A percentile compares a stretch with the other conserved stretches of the same genome.
Conservation (phyloP, 2,888 invertebrate genomes). For the Nasonia oneida region DNA sequence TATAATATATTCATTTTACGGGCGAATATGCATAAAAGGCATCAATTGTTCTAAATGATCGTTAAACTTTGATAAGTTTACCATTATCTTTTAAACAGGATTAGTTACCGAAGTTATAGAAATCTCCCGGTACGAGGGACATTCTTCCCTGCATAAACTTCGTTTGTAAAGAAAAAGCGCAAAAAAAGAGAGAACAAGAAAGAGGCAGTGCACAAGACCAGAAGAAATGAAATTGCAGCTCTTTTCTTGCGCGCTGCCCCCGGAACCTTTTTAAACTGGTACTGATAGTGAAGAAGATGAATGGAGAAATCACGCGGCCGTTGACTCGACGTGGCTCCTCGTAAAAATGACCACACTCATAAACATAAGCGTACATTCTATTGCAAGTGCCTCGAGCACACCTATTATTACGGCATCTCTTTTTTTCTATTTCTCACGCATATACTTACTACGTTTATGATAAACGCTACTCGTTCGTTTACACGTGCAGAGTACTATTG, state of each 20-base stretch:
- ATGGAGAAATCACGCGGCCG: constrained; percentile 67
- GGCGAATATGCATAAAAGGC: background rate
- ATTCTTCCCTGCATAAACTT: too few relatives aligned
- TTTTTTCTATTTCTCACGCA: background rate
- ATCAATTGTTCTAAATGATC: background rate
- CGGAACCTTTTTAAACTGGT: constrained; percentile 54
- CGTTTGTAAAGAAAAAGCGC: background rate
- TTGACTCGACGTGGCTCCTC: constrained; percentile 65
- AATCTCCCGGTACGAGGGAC: background rate
- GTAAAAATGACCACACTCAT: constrained; percentile 55
- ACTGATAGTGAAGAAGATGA: constrained; percentile 64
- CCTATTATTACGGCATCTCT: background rate
- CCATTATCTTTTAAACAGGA: too few relatives aligned
- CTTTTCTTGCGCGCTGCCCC: background rate
- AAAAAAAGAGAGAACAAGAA: background rate
- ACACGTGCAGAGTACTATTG: background rate
- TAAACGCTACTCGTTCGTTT: background rate
- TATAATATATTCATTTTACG: background rate
- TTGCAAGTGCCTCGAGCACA: constrained; percentile 45
- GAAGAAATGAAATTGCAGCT: constrained; percentile 34
- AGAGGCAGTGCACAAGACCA: background rate
- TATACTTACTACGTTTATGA: background rate
- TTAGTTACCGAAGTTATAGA: too few relatives aligned
- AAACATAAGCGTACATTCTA: constrained; percentile 51
- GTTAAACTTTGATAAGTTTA: background rate